Conservation (phyloP, 2,113 vertebrate genomes). For the Geococcyx californianus region DNA sequence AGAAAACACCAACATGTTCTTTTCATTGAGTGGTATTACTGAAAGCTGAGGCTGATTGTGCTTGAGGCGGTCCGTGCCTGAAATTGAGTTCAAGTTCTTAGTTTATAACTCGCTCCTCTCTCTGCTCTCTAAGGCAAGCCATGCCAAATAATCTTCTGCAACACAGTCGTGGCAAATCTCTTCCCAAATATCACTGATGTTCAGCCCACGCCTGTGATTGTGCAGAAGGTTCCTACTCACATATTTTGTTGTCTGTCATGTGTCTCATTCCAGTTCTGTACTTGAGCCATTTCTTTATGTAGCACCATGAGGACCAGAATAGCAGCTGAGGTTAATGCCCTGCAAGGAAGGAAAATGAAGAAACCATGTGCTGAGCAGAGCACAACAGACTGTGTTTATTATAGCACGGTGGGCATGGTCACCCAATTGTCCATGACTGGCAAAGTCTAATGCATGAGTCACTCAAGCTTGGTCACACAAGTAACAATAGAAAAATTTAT, state of each 20-base stretch:
- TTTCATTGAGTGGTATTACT: background rate
- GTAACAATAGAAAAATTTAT: constrained; percentile 1
- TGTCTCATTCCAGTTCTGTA: background rate
- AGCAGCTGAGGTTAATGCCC: constrained; percentile 20
- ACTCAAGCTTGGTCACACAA: background rate
- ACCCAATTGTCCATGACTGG: background rate
- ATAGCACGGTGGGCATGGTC: background rate
- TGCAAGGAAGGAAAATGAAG: constrained; percentile 6
- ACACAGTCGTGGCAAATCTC: background rate
- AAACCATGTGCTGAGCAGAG: background rate
- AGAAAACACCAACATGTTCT: background rate
- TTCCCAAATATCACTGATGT: background rate
- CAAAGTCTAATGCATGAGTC: constrained; percentile 13
- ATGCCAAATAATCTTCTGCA: background rate
- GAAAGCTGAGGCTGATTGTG: background rate
- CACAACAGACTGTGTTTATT: constrained; percentile 3
- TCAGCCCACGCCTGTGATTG: background rate
- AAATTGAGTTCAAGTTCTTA: background rate
- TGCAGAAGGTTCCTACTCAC: background rate
- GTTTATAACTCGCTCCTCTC: background rate
- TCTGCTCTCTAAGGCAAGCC: background rate
- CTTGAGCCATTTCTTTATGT: constrained; percentile 11
- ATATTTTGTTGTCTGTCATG: background rate
- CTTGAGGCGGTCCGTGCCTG: background rate
- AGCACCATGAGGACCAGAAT: background rate